Conservation (phyloP, 2,888 invertebrate species). For the Julus scanicus region DNA sequence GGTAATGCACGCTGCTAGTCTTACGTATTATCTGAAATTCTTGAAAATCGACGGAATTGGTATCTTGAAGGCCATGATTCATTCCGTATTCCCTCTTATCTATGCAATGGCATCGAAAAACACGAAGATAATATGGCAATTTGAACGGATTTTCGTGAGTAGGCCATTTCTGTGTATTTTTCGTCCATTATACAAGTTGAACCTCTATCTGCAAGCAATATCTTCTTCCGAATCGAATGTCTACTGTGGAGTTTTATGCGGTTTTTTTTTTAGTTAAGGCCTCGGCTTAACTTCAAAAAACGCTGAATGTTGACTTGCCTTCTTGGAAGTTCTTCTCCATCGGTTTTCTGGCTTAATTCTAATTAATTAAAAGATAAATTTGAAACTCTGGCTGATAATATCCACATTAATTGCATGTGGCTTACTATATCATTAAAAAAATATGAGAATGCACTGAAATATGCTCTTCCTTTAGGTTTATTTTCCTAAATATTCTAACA, state of each 20-base stretch:
- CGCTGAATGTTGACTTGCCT: neutral
- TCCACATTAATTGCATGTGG: too few species aligned
- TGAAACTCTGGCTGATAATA: too few species aligned
- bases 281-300: neutral
- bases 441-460: too few species aligned
- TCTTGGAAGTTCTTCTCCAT: neutral
- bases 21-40: neutral
- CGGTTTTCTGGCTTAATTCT: neutral
- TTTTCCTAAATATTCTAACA: too few species aligned
- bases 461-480: too few species aligned
- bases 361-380: too few species aligned
- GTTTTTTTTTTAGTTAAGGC: neutral
- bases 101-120: neutral
- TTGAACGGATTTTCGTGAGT: slow-evolving; percentile 12
- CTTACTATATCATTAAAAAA: too few species aligned
- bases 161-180: slow-evolving; percentile 40
- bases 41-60: slow-evolving; percentile 23
- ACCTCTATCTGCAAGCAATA: neutral
- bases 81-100: slow-evolving; percentile 26
- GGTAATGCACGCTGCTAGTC: neutral
- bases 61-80: slow-evolving; percentile 41
- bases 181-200: slow-evolving; percentile 23
- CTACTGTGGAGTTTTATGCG: neutral
- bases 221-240: neutral
- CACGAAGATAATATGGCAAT: slow-evolving; percentile 44